Conservation (phyloP, 2,113 vertebrate genomes). For the Rhinopomastus cyanomelas region DNA sequence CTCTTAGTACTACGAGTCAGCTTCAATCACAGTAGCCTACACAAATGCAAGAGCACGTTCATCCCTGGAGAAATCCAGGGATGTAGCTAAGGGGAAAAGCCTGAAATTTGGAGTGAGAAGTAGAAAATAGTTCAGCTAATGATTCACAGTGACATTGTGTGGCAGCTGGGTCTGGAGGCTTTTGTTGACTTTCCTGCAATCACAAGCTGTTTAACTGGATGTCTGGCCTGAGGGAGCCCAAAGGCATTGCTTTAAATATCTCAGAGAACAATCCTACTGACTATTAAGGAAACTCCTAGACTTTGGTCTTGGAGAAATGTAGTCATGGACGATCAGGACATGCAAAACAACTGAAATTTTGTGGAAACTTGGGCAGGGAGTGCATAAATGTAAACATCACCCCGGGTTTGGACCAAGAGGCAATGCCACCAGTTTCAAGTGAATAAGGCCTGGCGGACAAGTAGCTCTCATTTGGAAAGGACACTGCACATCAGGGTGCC, state of each 20-base stretch:
- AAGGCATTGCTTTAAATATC: conserved; percentile 62
- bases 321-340: not conserved
- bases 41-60: not conserved
- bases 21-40: not conserved
- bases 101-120: conserved; percentile 14
- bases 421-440: not conserved
- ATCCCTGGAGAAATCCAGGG: not conserved
- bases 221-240: conserved; percentile 29
- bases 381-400: not conserved
- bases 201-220: conserved; percentile 48
- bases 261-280: conserved; percentile 53
- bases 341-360: conserved; percentile 8
- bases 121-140: conserved; percentile 32
- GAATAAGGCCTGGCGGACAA: not conserved
- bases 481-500: not conserved
- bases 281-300: conserved; percentile 19
- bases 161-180: conserved; percentile 45
- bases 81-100: not conserved
- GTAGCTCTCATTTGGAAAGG: not conserved
- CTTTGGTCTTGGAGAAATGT: conserved; percentile 11
- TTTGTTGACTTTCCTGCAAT: conserved; percentile 20
- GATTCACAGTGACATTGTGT: conserved; percentile 39
- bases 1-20: not conserved
- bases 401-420: not conserved
- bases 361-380: not conserved